Conservation (phyloP, 2,797 vertebrate species). For the Sebastes trivittatus region DNA sequence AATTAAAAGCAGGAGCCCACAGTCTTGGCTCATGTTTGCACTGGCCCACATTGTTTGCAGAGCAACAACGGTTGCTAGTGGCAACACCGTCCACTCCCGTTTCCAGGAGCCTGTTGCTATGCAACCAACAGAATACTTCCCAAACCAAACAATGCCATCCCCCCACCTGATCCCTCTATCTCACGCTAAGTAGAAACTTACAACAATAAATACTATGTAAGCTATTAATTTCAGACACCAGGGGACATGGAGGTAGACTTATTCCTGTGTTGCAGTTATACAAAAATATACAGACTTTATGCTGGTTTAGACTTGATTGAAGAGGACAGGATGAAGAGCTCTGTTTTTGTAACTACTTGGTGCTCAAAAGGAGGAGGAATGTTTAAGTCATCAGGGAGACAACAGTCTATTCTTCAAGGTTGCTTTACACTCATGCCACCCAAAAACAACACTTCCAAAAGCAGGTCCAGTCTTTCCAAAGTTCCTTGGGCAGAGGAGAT, state of each 20-base stretch:
- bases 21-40: slow-evolving; percentile 88
- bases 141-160: slow-evolving; percentile 98
- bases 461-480: slow-evolving; percentile 45
- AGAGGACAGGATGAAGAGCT: slow-evolving; percentile 45
- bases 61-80: slow-evolving; percentile 96
- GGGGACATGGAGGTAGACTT: slow-evolving; percentile 69
- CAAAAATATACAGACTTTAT: slow-evolving; percentile 61
- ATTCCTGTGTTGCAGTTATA: slow-evolving; percentile 72
- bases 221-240: slow-evolving; percentile 88
- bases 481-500: slow-evolving; percentile 35
- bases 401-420: slow-evolving; percentile 47
- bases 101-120: slow-evolving; percentile 91
- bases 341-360: slow-evolving; percentile 48
- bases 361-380: slow-evolving; percentile 52
- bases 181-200: slow-evolving; percentile 89
- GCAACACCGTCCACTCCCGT: slow-evolving; percentile 91
- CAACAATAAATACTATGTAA: slow-evolving; percentile 88
- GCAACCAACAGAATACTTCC: slow-evolving; percentile 94
- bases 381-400: slow-evolving; percentile 71
- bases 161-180: slow-evolving; percentile 87
- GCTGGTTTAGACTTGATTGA: slow-evolving; percentile 57
- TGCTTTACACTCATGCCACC: slow-evolving; percentile 52
- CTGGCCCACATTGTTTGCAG: slow-evolving; percentile 94
- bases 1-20: slow-evolving; percentile 87
- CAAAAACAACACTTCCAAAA: slow-evolving; percentile 67